Evolutionary conservation across 2,797 vertebrate species (phyloP), one percentile per base, ranked within the genome.

Genomic region (Hydrophis major): DNA sequence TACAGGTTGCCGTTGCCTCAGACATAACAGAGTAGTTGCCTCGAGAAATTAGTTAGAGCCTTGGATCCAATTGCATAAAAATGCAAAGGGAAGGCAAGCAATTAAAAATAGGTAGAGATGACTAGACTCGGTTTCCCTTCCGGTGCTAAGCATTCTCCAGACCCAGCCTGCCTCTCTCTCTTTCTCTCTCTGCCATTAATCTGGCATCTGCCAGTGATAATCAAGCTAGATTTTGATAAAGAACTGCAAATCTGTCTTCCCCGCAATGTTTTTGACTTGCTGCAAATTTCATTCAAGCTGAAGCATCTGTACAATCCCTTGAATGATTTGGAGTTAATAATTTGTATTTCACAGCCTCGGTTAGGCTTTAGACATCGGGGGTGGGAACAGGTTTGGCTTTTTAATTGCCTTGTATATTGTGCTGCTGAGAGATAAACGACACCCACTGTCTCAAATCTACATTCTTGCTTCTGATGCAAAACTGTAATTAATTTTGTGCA

Each of bases 401-500:
- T 97, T 98, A 98, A 98, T 98, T 96, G 96, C 96, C 97, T 97
- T 96, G 97, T 97, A 97, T 97, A 98, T 98, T 97, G 97, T 97
- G 95, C 89, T 12, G 96, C 94, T 83, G 14, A 0, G 97, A 98
- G 98, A 98, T 97, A 98, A 98, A 98, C 98, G 98, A 97, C 97
- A 97, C n/a, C 2, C 93, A 97, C 96, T 97, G 98, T 97, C 98
- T 97, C 97, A 98, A 98, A 98, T 97, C 98, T 97, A 95, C 97
- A 97, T 97, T 98, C 97, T 97, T 98, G 97, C 97, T 98, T 97
- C 98, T 97, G 97, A 98, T 98, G 98, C 98, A 98, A 98, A 99
- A 98, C 98, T 98, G 98, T 98, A 99, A 98, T 99, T 99, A 98
- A 99, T 99, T 98, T 98, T 98, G 98, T 98, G 98, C 98, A 98